phyloP scores from a whole-genome alignment of 2,797 vertebrate genomes.

The Eidolon dupreanum region DNA sequence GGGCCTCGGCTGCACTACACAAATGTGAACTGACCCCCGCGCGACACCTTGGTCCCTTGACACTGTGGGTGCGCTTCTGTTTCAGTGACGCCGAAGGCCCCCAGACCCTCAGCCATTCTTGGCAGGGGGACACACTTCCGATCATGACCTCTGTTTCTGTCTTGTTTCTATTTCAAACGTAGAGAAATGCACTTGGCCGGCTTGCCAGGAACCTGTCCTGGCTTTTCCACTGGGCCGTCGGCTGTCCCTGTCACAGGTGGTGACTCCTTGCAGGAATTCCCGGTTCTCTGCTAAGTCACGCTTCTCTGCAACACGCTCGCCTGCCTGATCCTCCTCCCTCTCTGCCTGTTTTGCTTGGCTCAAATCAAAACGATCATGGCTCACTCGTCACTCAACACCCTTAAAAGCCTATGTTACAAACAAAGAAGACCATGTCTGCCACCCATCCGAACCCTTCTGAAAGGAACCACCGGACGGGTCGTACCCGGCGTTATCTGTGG shows the following conservation, averaged over 20 bases:
- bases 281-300: no score
- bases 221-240: accelerated
- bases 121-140: not conserved
- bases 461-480: not conserved
- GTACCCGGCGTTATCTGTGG: not conserved
- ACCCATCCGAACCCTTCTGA: not conserved
- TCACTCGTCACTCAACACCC: not conserved
- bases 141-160: not conserved
- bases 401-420: not conserved
- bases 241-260: accelerated
- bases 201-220: not conserved
- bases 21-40: accelerated
- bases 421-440: not conserved
- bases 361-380: not conserved
- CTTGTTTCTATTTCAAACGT: not conserved
- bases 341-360: not conserved
- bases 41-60: not conserved
- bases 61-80: accelerated
- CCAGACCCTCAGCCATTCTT: not conserved
- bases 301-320: not conserved
- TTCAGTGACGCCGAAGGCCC: no score
- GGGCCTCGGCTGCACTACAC: accelerated
- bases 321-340: not conserved
- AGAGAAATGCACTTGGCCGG: not conserved
- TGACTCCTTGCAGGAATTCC: not conserved